These are phyloP conservation scores for Tupaia chinensis DNA, from an alignment of 2,113 vertebrate genomes.

Conservation along the genomic window DNA sequence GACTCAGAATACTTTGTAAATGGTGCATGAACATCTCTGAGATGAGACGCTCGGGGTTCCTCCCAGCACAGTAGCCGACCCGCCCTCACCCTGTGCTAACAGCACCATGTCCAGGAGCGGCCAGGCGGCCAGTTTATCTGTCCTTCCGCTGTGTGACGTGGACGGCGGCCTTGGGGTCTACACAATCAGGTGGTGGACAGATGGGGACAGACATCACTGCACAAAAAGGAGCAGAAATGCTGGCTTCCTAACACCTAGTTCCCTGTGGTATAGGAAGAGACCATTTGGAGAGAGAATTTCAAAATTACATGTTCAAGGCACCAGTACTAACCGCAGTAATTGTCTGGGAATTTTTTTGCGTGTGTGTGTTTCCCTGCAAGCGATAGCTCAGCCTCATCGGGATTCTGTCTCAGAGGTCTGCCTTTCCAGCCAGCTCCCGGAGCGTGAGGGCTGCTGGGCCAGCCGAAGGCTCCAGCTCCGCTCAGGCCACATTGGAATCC, in stretches of 20 bases:
- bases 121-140: rapidly evolving
- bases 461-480: neutral
- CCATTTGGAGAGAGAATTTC: neutral
- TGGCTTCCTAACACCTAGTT: neutral
- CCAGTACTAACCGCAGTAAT: neutral
- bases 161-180: no score
- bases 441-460: neutral
- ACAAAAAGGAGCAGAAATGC: neutral
- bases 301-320: neutral
- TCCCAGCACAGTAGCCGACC: rapidly evolving
- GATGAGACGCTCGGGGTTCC: rapidly evolving
- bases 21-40: neutral
- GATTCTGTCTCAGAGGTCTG: neutral
- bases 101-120: rapidly evolving
- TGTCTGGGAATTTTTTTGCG: neutral
- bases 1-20: neutral
- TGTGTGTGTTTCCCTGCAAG: neutral
- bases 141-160: no score
- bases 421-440: neutral
- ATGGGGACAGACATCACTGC: neutral
- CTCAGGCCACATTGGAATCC: neutral
- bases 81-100: rapidly evolving
- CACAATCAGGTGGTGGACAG: neutral
- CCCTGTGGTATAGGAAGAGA: neutral
- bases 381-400: neutral